Evolutionary conservation across 1,140 invertebrate species (phyloP).

Genomic region (Diuraphis noxia): DNA sequence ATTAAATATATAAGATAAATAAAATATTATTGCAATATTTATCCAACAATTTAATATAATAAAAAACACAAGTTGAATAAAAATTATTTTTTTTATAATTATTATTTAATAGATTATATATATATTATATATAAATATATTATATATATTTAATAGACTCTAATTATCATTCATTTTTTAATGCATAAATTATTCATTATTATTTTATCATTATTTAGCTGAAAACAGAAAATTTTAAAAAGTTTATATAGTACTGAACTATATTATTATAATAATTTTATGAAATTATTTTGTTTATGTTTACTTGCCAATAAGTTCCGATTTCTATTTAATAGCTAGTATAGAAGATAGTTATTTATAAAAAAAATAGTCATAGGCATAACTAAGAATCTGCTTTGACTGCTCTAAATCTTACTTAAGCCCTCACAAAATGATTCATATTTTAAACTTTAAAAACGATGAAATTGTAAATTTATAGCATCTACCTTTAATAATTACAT

Average conservation of each 20-base stretch:
- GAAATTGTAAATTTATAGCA: not conserved
- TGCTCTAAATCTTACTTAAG: not conserved
- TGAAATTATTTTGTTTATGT: not conserved
- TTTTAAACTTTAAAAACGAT: not conserved
- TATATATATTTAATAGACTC: not conserved
- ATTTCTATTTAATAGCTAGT: not conserved
- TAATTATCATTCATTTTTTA: not conserved
- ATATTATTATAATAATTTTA: not conserved
- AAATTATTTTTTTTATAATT: no score
- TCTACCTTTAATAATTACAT: not conserved
- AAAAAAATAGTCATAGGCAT: not conserved
- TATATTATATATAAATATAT: no score
- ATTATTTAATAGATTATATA: no score
- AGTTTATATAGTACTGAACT: not conserved
- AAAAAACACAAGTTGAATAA: not conserved
- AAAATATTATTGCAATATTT: not conserved
- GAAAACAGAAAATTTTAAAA: not conserved
- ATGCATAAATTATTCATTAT: not conserved
- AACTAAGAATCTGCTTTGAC: not conserved
- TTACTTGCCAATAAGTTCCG: not conserved
- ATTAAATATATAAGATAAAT: not conserved
- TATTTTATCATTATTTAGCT: not conserved
- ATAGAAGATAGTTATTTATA: no score
- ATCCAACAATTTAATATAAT: not conserved
- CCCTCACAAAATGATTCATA: not conserved